Evolutionary conservation across 2,113 vertebrate genomes (phyloP), one percentile per base, ranked within the genome.

Genomic region (Gasterosteus aculeatus): DNA sequence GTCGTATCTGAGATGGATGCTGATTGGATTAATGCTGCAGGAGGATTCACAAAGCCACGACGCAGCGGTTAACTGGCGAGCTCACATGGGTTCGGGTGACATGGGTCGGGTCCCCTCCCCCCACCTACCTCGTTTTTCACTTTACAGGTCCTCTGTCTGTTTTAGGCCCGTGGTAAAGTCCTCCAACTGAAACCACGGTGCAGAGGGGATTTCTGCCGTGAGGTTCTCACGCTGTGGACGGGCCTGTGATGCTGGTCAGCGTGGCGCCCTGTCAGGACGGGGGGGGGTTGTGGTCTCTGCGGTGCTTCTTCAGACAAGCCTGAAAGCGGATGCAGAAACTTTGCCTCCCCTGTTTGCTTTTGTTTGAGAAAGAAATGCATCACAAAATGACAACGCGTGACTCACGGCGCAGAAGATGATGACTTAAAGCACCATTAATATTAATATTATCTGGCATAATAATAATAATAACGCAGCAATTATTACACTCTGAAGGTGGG

Each of bases 11-110:
- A 72, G 46, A 80, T 38, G 60, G 77, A 77, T 26, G 19, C 47
- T 80, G 62, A 85, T 75, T 80, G 72, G 71, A 82, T 87, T 70
- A 77, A 75, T 63, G 57, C 49, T 35, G 65, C 44, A 58, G 63
- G 42, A 26, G 56, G 61, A 26, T 26, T 26, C 22, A 26, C 22
- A 26, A 26, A 26, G 22, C 22, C 22, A 26, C 22, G 22, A 26
- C 22, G 22, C 22, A 26, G 22, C 22, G 22, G 22, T 26, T 33
- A 33, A 3, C 33, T 7, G 35, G 35, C 35, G 5, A 38, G 35
- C 35, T 38, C 35, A 38, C 35, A 2, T 15, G 10, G 38, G 26
- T 63, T 51, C 2, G 1, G 10, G 10, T 54, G 11, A 42, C 26
- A 5, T 26, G 22, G 22, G 22, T 26, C 1, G 22, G 22, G 22